Percentiles rank a stretch among this genome's conserved stretches.
Evolutionary conservation across 2,113 vertebrate genomes (phyloP).

Genomic region (Myotis brandtii): DNA sequence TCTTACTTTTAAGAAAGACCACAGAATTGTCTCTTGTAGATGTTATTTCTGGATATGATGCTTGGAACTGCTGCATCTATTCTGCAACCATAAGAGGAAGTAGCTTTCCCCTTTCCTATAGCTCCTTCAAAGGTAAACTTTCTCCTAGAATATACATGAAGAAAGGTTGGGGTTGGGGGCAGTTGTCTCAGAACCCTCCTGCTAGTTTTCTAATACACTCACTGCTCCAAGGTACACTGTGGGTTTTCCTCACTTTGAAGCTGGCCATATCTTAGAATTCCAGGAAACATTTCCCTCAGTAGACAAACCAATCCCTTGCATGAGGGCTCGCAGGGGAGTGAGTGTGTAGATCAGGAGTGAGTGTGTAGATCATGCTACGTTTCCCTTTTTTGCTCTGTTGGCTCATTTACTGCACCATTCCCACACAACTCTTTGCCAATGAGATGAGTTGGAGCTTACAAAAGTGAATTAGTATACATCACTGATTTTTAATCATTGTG

Average conservation of each 20-base stretch:
- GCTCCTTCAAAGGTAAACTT: not conserved
- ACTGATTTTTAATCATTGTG: not conserved
- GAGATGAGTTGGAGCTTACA: not conserved
- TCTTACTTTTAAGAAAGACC: slow-evolving; percentile 20
- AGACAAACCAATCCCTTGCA: not conserved
- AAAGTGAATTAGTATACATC: not conserved
- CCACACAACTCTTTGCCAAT: not conserved
- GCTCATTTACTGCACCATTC: not conserved
- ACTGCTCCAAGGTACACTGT: not conserved
- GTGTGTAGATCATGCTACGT: not conserved
- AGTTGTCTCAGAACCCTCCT: not conserved
- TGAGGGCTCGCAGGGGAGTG: not conserved
- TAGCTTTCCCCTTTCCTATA: not conserved
- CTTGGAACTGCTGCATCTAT: not conserved
- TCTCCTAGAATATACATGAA: not conserved
- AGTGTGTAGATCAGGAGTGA: not conserved
- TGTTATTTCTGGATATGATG: not conserved
- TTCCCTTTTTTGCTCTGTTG: not conserved
- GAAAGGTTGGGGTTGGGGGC: not conserved
- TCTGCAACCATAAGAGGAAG: not conserved
- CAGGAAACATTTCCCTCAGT: not conserved
- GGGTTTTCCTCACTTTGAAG: not conserved
- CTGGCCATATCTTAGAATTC: not conserved
- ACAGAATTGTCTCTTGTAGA: not conserved
- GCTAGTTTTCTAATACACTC: not conserved